These are phyloP conservation scores for Acleris laterana DNA, from an alignment of 2,888 invertebrate species.

Conservation along the genomic window DNA sequence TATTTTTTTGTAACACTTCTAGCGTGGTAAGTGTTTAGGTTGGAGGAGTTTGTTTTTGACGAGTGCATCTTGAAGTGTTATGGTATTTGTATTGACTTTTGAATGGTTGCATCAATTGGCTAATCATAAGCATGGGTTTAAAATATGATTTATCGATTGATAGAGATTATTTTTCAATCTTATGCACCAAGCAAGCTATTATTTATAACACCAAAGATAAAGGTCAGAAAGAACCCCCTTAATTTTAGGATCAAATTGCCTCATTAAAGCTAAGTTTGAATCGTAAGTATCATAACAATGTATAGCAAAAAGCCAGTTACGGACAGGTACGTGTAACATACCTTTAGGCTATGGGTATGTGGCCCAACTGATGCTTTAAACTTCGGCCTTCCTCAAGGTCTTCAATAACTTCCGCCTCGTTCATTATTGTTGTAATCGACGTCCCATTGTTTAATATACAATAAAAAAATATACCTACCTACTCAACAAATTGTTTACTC, in stretches of 20 bases:
- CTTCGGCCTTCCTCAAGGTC: conserved; percentile 33
- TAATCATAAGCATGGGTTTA: neutral
- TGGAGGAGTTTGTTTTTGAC: conserved; percentile 32
- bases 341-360: conserved; percentile 7
- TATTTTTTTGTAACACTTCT: conserved; percentile 62
- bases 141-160: neutral
- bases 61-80: conserved; percentile 27
- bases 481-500: conserved; percentile 25
- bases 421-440: conserved; percentile 32
- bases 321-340: neutral
- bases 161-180: neutral
- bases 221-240: no score
- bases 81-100: conserved; percentile 9
- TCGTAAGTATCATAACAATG: no score
- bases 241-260: no score
- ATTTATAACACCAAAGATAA: no score
- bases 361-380: conserved; percentile 28
- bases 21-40: conserved; percentile 52
- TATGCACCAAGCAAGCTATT: no score
- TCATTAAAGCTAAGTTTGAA: no score
- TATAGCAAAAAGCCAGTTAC: no score
- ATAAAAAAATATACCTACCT: conserved; percentile 26
- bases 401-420: conserved; percentile 30
- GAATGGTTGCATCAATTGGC: conserved; percentile 1
- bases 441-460: conserved; percentile 33